Base-by-base conservation (phyloP, 30 jellyfish, hydroid and myxozoan genomes). In the Catostylus mosaicus region DNA sequence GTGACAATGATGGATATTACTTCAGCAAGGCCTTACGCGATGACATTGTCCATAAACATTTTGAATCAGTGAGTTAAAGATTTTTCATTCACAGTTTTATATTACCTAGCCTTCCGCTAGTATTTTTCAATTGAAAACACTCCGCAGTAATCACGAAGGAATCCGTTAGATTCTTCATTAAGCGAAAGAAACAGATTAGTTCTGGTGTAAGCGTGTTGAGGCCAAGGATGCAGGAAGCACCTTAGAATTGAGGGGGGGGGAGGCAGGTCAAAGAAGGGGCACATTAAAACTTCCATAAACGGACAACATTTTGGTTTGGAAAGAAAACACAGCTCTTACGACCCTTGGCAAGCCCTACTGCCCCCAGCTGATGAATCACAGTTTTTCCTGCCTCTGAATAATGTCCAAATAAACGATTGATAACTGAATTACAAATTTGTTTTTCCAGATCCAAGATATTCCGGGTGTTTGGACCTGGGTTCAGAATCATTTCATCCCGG, bases 391-490 rank as follows among this genome's bases (percentile, higher is more conserved):
- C n/a, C n/a, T n/a, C n/a, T n/a, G n/a, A n/a, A n/a, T n/a, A n/a
- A n/a, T n/a, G n/a, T n/a, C n/a, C n/a, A n/a, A 46, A 46, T 46
- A 46, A 20, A 9, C 20, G 20, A 10, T 11, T 10, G 57, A 26
- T 26, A 31, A 7, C 60, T 23, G 34, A 32, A 3, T 9, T 6
- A 69, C 40, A 30, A 32, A 8, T 4, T 4, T 54, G 34, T 52
- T 35, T 27, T 3, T 60, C 48, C 66, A 86, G 96, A 48, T 86
- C 35, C 24, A 23, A 30, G 87, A 77, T 76, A 38, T 77, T 30
- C 74, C 84, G 20, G 76, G 82, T 11, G 19, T 80, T 19, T 86
- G 96, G 96, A 36, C 59, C 34, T 86, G 96, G 96, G 82, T 67
- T 5, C 86, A 77, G 59, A 23, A 66, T 52, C 82, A 67, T 27